Evolutionary conservation across 2,797 vertebrate species (phyloP).

Genomic region (Sarcoramphus papa): DNA sequence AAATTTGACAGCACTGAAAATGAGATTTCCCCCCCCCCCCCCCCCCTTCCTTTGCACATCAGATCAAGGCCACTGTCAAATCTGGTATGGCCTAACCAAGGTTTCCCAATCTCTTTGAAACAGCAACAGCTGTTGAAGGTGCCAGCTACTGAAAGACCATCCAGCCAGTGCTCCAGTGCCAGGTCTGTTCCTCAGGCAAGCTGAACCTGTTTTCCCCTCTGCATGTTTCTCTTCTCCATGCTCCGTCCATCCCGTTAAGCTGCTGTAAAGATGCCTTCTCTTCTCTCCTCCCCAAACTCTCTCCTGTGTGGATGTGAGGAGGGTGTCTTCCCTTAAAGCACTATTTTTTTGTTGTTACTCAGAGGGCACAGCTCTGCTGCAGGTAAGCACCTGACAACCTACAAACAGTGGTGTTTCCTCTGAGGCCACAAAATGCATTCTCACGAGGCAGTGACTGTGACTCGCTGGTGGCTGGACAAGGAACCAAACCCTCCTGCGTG

Average conservation of each 20-base stretch:
- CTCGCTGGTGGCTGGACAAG: not conserved
- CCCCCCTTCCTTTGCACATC: fast-evolving
- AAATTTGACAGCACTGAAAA: not conserved
- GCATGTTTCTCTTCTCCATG: fast-evolving
- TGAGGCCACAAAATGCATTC: not conserved
- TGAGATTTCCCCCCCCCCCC: no score
- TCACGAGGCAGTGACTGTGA: not conserved
- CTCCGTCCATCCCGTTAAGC: fast-evolving
- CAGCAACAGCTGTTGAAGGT: not conserved
- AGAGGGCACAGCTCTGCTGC: not conserved
- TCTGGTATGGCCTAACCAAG: fast-evolving
- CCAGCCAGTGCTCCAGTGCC: fast-evolving
- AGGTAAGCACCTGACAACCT: not conserved
- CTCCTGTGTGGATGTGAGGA: not conserved
- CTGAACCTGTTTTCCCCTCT: not conserved
- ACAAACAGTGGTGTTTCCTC: not conserved
- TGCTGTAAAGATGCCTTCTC: fast-evolving
- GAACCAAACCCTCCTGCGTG: not conserved
- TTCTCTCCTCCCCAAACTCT: not conserved
- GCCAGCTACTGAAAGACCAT: fast-evolving
- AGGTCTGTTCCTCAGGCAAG: not conserved
- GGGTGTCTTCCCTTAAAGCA: not conserved
- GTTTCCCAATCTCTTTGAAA: not conserved
- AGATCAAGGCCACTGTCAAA: not conserved
- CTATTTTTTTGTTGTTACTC: not conserved